Evolutionary conservation across 2,888 invertebrate species (phyloP).

Genomic region (Andricus curvator): DNA sequence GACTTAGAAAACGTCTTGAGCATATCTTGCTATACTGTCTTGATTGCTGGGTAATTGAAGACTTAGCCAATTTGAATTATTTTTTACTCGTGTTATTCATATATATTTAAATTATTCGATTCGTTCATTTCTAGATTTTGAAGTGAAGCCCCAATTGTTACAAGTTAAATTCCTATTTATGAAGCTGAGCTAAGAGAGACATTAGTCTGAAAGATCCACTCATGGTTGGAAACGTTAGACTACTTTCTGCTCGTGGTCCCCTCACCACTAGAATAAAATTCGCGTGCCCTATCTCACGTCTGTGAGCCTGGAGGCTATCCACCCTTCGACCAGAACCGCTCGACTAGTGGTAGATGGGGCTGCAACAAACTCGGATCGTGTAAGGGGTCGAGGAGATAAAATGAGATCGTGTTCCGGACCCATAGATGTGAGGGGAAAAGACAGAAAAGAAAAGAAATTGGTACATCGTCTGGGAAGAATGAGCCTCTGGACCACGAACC

Average conservation of each 20-base stretch:
- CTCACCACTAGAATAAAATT: slow-evolving; percentile 46
- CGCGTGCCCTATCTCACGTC: slow-evolving; percentile 74
- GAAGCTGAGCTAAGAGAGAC: not conserved
- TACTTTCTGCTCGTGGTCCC: slow-evolving; percentile 48
- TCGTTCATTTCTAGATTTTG: too few relatives aligned
- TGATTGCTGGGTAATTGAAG: too few relatives aligned
- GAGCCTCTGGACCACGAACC: slow-evolving; percentile 52
- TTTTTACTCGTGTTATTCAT: too few relatives aligned
- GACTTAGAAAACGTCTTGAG: too few relatives aligned
- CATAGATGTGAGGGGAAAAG: slow-evolving; percentile 59
- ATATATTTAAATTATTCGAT: too few relatives aligned
- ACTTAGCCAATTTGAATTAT: too few relatives aligned
- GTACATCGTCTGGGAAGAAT: slow-evolving; percentile 73
- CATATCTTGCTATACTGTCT: too few relatives aligned
- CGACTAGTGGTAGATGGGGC: slow-evolving; percentile 58
- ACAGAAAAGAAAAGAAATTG: slow-evolving; percentile 73
- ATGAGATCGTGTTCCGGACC: slow-evolving; percentile 74
- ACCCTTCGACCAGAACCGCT: slow-evolving; percentile 59
- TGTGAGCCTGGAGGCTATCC: slow-evolving; percentile 68
- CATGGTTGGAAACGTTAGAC: slow-evolving; percentile 55
- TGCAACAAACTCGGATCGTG: slow-evolving; percentile 75
- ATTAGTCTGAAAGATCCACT: slow-evolving; percentile 62
- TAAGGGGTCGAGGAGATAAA: slow-evolving; percentile 76
- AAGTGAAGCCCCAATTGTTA: not conserved
- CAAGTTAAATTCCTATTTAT: not conserved